Evolutionary conservation across 1,140 invertebrate genomes (phyloP).

Genomic region (Euura saliciscinereae): DNA sequence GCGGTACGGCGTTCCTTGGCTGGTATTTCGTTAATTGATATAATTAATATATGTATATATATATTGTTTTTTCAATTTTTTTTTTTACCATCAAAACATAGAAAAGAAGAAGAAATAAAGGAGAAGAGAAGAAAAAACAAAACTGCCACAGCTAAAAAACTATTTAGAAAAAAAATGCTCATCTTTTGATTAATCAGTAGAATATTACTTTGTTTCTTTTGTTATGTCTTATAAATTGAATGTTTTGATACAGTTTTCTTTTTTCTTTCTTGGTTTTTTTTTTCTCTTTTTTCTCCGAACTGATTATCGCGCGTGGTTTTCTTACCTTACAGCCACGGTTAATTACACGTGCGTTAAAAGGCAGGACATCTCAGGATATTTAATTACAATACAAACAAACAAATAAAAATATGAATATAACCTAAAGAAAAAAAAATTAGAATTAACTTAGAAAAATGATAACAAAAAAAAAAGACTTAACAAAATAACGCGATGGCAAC

Average conservation of each 20-base stretch:
- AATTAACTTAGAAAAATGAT: background rate
- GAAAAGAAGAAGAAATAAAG: background rate
- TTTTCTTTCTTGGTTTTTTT: background rate
- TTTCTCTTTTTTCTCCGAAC: background rate
- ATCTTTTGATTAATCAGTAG: too few species aligned
- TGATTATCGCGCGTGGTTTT: constrained; percentile 5
- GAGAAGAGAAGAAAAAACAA: too few species aligned
- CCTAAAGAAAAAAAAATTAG: background rate
- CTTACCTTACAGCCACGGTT: constrained; percentile 1
- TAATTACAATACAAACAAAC: background rate
- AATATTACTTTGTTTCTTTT: too few species aligned
- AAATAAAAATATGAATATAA: background rate
- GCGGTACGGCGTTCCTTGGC: constrained; percentile 25
- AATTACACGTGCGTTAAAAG: background rate
- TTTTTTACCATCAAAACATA: background rate
- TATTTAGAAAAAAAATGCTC: too few species aligned
- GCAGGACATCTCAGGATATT: constrained; percentile 2
- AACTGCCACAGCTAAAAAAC: too few species aligned
- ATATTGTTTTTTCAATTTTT: background rate
- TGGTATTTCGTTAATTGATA: background rate
- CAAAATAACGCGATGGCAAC: background rate
- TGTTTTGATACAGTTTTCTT: too few species aligned
- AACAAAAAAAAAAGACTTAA: background rate
- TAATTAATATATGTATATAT: background rate
- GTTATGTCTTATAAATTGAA: too few species aligned